Evolutionary conservation across 1,140 invertebrate genomes (phyloP), one percentile per base, ranked within the genome.

Genomic region (Drosophila oshimai): DNA sequence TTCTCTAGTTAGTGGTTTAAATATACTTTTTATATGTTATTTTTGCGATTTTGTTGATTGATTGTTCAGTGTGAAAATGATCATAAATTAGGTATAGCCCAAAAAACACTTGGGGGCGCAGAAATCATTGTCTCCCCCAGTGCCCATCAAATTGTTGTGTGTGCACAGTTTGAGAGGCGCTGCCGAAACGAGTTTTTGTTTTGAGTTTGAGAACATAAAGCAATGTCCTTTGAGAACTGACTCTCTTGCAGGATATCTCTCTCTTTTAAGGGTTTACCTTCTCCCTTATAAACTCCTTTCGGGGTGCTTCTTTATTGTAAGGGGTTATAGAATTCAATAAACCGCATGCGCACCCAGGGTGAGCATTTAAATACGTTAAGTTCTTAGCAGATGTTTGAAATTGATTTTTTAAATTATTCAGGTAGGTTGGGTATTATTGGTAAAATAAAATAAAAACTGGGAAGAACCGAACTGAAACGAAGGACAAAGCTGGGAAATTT

Each of bases 11-110:
- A n/a, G 46, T 29, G 24, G 24, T 65, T 70, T 74, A 75, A 72
- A 80, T 80, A 84, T 86, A 80, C 64, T 80, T 75, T 36, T 45
- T 29, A 26, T 37, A 34, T 84, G 54, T 65, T 57, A 45, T 70
- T 53, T 60, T 58, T 39, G 53, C 50, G 34, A 67, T 55, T 75
- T 68, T 60, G 80, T 49, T 86, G 80, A 86, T 86, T 87, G 80
- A 86, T 86, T 80, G 54, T 41, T 61, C 55, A 64, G 71, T 75
- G 80, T 80, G 81, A 76, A 68, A 86, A 75, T 68, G 44, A 64
- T 68, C 64, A 84, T 84, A 80, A 86, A 86, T 86, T 70, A 13
- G 36, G 13, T 29, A 45, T 53, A 31, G 33, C 28, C 45, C 13
- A 18, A 53, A 51, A 31, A 70, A 26, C 33, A 69, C 33, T 51